A percentile compares a stretch with the other conserved stretches of the same genome.
These are phyloP conservation scores for Sternotherus odoratus DNA, from an alignment of 2,797 vertebrate genomes.

Conservation along the genomic window DNA sequence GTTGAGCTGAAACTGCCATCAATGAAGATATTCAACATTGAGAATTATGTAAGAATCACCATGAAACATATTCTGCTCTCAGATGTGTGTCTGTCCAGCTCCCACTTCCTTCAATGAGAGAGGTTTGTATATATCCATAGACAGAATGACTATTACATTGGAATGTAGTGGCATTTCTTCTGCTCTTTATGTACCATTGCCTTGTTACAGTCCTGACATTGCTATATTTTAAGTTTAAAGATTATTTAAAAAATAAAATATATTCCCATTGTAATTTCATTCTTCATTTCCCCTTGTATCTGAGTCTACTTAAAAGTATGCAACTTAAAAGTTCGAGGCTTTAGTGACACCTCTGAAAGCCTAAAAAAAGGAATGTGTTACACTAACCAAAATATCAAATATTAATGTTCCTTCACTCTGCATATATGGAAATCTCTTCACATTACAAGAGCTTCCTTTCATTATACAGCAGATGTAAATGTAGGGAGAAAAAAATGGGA, in stretches of 20 bases:
- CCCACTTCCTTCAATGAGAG: neutral
- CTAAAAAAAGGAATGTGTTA: fast-evolving
- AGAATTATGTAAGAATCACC: neutral
- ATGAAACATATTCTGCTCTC: neutral
- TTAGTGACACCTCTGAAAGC: neutral
- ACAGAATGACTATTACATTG: neutral
- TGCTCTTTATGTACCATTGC: neutral
- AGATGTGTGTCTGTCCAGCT: neutral
- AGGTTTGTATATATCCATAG: neutral
- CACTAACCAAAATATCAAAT: neutral
- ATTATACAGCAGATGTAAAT: conserved; percentile 33
- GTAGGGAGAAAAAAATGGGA: conserved; percentile 5
- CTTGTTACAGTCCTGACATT: neutral
- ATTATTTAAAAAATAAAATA: neutral
- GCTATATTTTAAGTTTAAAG: neutral
- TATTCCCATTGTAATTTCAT: neutral
- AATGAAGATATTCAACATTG: neutral
- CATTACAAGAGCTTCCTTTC: neutral
- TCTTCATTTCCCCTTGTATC: neutral
- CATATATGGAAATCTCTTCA: neutral
- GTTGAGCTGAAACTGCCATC: neutral
- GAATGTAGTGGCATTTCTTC: neutral
- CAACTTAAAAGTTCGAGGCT: no score
- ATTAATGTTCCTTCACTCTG: neutral
- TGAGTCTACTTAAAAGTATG: neutral